Evolutionary conservation across 2,113 vertebrate species (phyloP).

Genomic region (Phylloscopus trochiloides): DNA sequence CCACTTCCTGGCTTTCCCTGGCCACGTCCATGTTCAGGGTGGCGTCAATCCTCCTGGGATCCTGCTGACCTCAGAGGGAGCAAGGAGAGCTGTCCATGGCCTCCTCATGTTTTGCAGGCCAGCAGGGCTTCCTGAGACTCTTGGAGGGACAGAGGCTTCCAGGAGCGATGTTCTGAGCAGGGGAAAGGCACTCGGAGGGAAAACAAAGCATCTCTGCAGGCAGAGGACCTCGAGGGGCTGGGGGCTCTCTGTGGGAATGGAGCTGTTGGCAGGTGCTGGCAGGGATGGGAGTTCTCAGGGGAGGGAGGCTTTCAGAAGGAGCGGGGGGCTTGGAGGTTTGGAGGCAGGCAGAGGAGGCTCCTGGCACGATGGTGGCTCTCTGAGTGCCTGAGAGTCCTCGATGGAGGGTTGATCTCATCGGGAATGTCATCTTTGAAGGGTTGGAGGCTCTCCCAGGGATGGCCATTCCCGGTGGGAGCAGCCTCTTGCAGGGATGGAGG

Average conservation of each 20-base stretch:
- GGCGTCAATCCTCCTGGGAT: neutral
- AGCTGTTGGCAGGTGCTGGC: neutral
- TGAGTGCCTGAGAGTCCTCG: rapidly evolving
- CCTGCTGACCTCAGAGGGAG: neutral
- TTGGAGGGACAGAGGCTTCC: neutral
- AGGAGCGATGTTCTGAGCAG: rapidly evolving
- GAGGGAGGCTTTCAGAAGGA: neutral
- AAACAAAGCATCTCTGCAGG: neutral
- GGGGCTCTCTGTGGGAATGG: neutral
- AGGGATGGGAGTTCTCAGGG: neutral
- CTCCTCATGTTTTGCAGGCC: neutral
- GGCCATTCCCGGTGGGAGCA: neutral
- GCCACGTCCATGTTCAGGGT: neutral
- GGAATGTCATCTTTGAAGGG: neutral
- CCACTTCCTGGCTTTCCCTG: neutral
- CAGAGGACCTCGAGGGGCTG: too few species aligned
- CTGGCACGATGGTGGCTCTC: rapidly evolving
- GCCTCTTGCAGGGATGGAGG: neutral
- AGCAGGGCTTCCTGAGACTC: neutral
- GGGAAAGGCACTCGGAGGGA: neutral
- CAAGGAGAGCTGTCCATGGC: neutral
- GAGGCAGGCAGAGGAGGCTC: neutral
- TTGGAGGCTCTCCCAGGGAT: neutral
- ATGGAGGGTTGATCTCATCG: rapidly evolving
- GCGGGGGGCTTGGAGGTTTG: neutral